Evolutionary conservation across 2,113 vertebrate species (phyloP).

Genomic region (Cyanoderma ruficeps): DNA sequence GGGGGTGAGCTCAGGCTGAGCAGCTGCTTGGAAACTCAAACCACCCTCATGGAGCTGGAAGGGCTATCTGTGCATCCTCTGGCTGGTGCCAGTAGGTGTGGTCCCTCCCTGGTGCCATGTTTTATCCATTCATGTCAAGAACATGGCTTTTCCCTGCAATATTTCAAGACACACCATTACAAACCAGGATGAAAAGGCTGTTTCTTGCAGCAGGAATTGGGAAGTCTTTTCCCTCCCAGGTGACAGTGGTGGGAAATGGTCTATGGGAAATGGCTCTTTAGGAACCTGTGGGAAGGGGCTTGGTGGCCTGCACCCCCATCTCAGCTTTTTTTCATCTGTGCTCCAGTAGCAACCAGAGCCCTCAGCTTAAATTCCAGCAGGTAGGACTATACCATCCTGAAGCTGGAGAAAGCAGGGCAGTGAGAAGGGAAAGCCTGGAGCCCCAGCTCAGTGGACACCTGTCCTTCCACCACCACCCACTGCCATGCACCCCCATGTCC

Average conservation of each 20-base stretch:
- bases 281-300: background rate
- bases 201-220: background rate
- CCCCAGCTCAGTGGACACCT: background rate
- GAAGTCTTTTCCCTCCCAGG: background rate
- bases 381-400: background rate
- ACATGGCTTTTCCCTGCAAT: background rate
- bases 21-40: background rate
- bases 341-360: background rate
- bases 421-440: background rate
- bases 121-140: background rate
- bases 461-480: background rate
- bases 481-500: rapidly evolving
- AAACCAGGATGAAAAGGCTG: background rate
- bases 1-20: conserved; percentile 25
- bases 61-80: background rate
- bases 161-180: background rate
- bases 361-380: background rate
- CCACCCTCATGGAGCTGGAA: rapidly evolving
- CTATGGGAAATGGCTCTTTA: background rate
- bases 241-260: background rate
- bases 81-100: background rate
- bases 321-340: background rate
- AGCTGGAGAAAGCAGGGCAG: background rate
- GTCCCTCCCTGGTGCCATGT: background rate
- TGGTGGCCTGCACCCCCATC: background rate